Base-by-base conservation (phyloP, 2,113 vertebrate genomes). In the Salminus brasiliensis region DNA sequence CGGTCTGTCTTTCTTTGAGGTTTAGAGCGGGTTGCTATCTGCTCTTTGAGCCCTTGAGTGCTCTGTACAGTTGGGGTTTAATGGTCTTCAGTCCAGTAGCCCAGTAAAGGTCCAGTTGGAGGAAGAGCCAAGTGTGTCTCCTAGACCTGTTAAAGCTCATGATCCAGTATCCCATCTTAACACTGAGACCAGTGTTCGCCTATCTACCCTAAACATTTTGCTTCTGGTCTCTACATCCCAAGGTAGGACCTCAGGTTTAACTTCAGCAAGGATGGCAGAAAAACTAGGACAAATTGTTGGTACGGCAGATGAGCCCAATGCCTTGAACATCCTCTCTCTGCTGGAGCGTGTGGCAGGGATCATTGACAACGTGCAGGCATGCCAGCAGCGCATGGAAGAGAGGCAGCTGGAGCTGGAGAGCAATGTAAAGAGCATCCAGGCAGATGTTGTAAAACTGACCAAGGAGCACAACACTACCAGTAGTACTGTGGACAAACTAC, bases 311-410 rank as follows among this genome's bases (percentile, higher is more conserved):
- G 93, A 93, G 1, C 95, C 96, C 47, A 96, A 85, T 18, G 92
- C 91, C 74, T 92, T 95, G n/a, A 94, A 94, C 0, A 96, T 98
- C 23, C 93, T 98, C 90, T 93, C 94, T 0, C 91, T 99, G 79
- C 88, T 99, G 89, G 96, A 98, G 91, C 96, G 95, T 13, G 98
- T 99, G 36, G 96, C 96, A 21, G 94, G 94, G 59, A 95, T 98
- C 0, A 95, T 99, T 79, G 96, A 98, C 86, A 93, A 91, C 0
- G 97, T 99, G 32, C 96, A 97, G 88, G 92, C 92, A 0, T 97
- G 96, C 72, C 98, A 99, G 92, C 95, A 94, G 32, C 95, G 97
- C 75, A 98, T 99, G 88, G 97, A 98, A 74, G 95, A 98, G 85
- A 93, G 95, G 59, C 98, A 99, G 76, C 85, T 95, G 88, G 94